Percentiles rank a stretch among this genome's conserved stretches.
phyloP scores from a whole-genome alignment of 2,797 vertebrate genomes.

The Pogonophryne albipinna region DNA sequence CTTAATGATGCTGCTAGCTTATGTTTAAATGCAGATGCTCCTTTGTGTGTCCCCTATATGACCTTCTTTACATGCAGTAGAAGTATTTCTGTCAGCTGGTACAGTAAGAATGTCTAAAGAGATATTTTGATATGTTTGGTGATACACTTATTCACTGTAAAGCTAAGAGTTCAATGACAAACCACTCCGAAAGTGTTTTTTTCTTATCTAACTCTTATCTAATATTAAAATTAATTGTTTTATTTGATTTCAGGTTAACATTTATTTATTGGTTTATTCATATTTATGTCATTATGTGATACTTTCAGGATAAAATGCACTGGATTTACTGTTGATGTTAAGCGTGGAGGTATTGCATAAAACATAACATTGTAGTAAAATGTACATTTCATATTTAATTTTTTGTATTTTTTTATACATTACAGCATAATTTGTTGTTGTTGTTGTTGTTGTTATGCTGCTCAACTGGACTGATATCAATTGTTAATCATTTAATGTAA shows the following conservation, averaged over 20 bases:
- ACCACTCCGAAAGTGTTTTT: background rate
- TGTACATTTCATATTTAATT: conserved; percentile 43
- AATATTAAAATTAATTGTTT: too few relatives aligned
- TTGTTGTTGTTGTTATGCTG: conserved; percentile 29
- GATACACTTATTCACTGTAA: background rate
- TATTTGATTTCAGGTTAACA: too few relatives aligned
- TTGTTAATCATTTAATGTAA: conserved; percentile 37
- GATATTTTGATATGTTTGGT: background rate
- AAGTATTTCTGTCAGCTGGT: background rate
- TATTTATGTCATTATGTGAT: background rate
- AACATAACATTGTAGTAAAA: conserved; percentile 33
- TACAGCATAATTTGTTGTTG: conserved; percentile 2
- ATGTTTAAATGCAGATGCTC: conserved; percentile 1
- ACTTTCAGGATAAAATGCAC: background rate
- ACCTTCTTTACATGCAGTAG: background rate
- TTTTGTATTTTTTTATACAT: conserved; percentile 34
- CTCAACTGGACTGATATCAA: conserved; percentile 19
- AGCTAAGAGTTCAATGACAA: background rate
- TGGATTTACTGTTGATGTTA: background rate
- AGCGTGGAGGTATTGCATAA: conserved; percentile 42
- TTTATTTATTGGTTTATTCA: conserved; percentile 21
- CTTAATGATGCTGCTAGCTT: conserved; percentile 8
- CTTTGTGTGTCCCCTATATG: background rate
- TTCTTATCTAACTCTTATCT: background rate
- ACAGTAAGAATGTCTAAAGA: conserved; percentile 34